Percentiles rank a stretch among this genome's conserved stretches.
Evolutionary conservation across 2,113 vertebrate genomes (phyloP).

Genomic region (Pao palembangensis): DNA sequence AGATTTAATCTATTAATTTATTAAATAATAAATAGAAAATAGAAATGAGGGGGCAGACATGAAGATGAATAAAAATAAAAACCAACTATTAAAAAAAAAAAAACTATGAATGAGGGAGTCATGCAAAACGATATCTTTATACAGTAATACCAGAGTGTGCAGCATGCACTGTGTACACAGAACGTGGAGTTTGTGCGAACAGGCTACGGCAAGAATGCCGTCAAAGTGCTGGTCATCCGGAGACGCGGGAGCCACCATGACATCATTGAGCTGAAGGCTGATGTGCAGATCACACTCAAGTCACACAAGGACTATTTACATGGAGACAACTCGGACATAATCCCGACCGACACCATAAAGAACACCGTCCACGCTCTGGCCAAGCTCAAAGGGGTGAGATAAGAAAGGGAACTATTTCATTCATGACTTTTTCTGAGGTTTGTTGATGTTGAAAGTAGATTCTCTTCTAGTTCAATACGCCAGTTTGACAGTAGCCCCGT

Average conservation of each 20-base stretch:
- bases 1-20: no score
- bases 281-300: conserved; percentile 84
- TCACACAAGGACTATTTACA: conserved; percentile 83
- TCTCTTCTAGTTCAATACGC: neutral
- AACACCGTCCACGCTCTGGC: conserved; percentile 90
- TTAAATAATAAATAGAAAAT: no score
- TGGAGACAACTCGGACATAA: conserved; percentile 88
- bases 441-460: no score
- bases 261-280: conserved; percentile 83
- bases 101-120: no score
- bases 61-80: no score
- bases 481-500: no score
- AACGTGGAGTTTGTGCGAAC: conserved; percentile 87
- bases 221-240: conserved; percentile 84
- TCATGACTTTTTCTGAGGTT: no score
- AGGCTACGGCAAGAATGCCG: conserved; percentile 89
- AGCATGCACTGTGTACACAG: conserved; percentile 56
- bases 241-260: conserved; percentile 78
- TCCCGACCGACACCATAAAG: conserved; percentile 96
- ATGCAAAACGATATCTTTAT: no score
- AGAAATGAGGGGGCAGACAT: no score
- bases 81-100: no score
- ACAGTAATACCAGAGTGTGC: neutral
- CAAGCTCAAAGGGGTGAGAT: conserved; percentile 86
- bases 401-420: neutral